These are phyloP conservation scores for Sarcophaga bullata DNA, from an alignment of 1,140 invertebrate genomes.

Conservation along the genomic window DNA sequence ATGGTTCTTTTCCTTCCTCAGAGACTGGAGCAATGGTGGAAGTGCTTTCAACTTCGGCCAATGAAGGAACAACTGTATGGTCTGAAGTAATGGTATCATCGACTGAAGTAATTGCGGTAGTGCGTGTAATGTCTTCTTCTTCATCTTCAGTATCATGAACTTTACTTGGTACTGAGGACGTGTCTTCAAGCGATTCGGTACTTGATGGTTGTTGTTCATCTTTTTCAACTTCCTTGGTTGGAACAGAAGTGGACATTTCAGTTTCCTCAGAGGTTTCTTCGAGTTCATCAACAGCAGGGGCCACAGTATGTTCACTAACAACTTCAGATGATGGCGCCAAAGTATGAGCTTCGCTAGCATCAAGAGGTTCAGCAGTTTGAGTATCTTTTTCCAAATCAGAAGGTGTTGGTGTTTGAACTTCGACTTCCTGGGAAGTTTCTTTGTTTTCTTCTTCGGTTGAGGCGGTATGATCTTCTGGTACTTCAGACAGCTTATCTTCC, in stretches of 20 bases:
- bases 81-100: not conserved
- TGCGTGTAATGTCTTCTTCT: not conserved
- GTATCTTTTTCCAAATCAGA: not conserved
- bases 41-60: not conserved
- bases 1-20: not conserved
- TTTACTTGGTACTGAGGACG: not conserved
- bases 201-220: not conserved
- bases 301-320: not conserved
- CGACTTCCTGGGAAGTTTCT: not conserved
- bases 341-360: not conserved
- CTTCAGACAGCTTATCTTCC: conserved; percentile 40
- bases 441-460: conserved; percentile 37
- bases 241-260: conserved; percentile 39
- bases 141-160: not conserved
- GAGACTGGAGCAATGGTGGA: not conserved
- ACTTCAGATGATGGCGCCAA: conserved; percentile 15
- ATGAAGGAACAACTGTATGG: conserved; percentile 11
- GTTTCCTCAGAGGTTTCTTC: conserved; percentile 20
- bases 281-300: conserved; percentile 10
- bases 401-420: not conserved
- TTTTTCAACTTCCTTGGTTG: not conserved
- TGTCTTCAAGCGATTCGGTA: not conserved
- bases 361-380: not conserved
- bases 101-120: not conserved
- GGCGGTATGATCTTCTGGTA: conserved; percentile 31